Conservation (phyloP, 2,113 vertebrate genomes). For the Canis aureus region DNA sequence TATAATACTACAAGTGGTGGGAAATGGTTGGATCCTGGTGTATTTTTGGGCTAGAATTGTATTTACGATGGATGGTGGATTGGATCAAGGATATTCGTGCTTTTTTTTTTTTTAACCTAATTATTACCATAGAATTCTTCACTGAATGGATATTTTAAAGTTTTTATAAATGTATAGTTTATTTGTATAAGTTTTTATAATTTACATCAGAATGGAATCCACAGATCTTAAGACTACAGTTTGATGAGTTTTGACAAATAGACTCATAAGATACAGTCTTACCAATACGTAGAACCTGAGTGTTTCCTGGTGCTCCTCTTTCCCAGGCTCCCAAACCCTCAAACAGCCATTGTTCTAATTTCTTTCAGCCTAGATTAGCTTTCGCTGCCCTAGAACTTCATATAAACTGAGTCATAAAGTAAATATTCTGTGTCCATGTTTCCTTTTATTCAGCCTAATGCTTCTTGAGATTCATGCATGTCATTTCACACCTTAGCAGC, state of each 20-base stretch:
- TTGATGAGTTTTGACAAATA: conserved; percentile 17
- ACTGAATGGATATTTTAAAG: not conserved
- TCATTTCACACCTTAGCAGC: not conserved
- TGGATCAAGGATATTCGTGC: not conserved
- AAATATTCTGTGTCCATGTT: not conserved
- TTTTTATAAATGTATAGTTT: not conserved
- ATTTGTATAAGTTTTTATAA: not conserved
- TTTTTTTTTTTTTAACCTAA: not conserved
- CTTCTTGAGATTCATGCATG: not conserved
- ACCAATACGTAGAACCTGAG: not conserved
- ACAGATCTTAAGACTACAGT: not conserved
- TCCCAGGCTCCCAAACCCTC: not conserved
- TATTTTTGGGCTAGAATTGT: not conserved
- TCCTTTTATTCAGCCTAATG: not conserved
- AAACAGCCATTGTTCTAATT: not conserved
- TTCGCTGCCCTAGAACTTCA: not conserved
- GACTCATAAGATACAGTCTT: not conserved
- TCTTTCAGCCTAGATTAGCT: not conserved
- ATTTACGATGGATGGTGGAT: not conserved
- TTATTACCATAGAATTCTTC: not conserved
- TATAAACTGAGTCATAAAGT: not conserved
- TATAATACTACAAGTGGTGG: not conserved
- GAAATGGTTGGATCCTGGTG: not conserved
- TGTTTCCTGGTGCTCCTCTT: not conserved
- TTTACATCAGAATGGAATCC: not conserved